Base-by-base conservation (phyloP, 1,140 invertebrate species). In the Druon quercuslanigerum region DNA sequence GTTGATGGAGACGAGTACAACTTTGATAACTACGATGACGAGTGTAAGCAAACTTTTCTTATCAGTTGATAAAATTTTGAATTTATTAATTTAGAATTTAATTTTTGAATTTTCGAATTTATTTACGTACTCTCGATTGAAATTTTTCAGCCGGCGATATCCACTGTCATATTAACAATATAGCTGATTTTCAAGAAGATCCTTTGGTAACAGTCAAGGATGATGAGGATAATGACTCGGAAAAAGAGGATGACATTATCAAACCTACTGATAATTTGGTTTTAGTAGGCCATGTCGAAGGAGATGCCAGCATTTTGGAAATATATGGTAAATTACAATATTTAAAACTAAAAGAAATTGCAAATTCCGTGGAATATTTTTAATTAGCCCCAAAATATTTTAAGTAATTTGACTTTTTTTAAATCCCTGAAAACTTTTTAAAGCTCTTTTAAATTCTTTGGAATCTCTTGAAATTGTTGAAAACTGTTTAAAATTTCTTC, bases 221-320 rank as follows among this genome's bases (percentile, higher is more conserved):
- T 72, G 87, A 93, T 76, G 93, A 94, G 73, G 94, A 94, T 82
- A 91, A 93, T 75, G 96, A 97, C 87, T 97, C 96, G 80, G 97
- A 98, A 85, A 95, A 96, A 85, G 97, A 98, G 87, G 97, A 99
- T 92, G 96, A 97, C 88, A 93, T 95, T 50, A 97, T 99, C 33
- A 96, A 97, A 90, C 93, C 94, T n/a, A 94, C 93, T 82, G 98
- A 99, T 87, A 99, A 99, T 92, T 91, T 99, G n/a, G 91, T 99
- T 40, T 89, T 98, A 16, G 93, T 96, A n/a, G 97, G 97, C 0
- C 96, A 95, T 87, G 95, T 97, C 16, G 94, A 97, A 83, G 95
- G 94, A 78, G 96, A 98, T 92, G 94, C 94, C 20, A 95, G 95
- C 86, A 92, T 95, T 72, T 91, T 99, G 80, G 97, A 99, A 94